phyloP scores from a whole-genome alignment of 1,140 invertebrate genomes.

The Magallana ariakensis region DNA sequence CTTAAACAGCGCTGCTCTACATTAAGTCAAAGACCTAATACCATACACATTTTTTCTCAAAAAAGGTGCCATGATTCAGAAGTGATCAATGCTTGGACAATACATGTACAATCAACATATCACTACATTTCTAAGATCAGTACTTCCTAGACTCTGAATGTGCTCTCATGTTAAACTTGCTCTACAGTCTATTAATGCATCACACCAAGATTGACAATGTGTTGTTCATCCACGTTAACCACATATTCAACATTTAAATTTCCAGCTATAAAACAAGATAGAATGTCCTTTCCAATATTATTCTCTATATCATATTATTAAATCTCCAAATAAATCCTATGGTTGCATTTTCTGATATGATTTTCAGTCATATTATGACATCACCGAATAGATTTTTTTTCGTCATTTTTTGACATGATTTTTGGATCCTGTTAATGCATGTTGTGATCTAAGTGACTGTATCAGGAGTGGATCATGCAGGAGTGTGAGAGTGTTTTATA shows the following conservation, averaged over 20 bases:
- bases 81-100: not conserved
- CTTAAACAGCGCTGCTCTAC: not conserved
- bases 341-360: too few relatives aligned
- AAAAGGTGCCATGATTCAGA: not conserved
- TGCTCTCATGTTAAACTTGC: not conserved
- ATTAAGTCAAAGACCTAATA: not conserved
- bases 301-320: too few relatives aligned
- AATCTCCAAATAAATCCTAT: too few relatives aligned
- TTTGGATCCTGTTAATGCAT: not conserved
- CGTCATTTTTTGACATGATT: too few relatives aligned
- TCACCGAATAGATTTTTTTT: too few relatives aligned
- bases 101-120: not conserved
- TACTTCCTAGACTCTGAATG: not conserved
- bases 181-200: not conserved
- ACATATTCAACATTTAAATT: too few relatives aligned
- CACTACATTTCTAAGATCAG: not conserved
- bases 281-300: too few relatives aligned
- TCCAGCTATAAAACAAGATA: too few relatives aligned
- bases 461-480: conserved; percentile 20
- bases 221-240: too few relatives aligned
- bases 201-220: too few relatives aligned
- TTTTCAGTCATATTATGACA: too few relatives aligned
- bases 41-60: not conserved
- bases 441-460: not conserved
- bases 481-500: conserved; percentile 28